These are phyloP conservation scores for Diglossa brunneiventris DNA, from an alignment of 2,113 vertebrate species.

Conservation along the genomic window DNA sequence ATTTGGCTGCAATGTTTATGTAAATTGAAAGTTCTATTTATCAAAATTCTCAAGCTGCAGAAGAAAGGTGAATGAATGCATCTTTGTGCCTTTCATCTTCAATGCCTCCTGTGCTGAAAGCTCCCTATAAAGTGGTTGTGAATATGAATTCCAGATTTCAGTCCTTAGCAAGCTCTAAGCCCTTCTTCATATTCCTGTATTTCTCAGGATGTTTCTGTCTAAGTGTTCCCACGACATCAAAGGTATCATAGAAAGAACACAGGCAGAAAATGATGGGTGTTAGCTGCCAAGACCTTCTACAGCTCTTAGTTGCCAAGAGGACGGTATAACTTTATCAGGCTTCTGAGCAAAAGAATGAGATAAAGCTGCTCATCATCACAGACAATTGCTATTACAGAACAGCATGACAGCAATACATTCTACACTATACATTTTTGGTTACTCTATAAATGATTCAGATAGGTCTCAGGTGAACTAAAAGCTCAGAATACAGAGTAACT, in stretches of 20 bases:
- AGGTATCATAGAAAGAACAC: slow-evolving; percentile 15
- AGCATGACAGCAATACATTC: background rate
- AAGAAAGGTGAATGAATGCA: background rate
- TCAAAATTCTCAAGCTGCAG: background rate
- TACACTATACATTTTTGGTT: background rate
- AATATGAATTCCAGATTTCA: slow-evolving; percentile 12
- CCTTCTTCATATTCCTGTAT: background rate
- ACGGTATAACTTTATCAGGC: background rate
- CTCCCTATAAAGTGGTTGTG: background rate
- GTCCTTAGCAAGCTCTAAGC: background rate
- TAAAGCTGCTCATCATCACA: background rate
- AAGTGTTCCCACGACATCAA: slow-evolving; percentile 59
- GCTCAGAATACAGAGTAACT: background rate
- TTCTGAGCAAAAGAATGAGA: background rate
- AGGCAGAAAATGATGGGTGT: slow-evolving; percentile 44
- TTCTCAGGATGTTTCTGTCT: background rate
- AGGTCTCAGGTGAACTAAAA: background rate
- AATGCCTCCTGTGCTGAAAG: background rate
- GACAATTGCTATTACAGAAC: background rate
- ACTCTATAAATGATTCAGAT: background rate
- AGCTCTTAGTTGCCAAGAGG: background rate
- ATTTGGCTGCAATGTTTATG: background rate
- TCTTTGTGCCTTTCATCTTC: background rate
- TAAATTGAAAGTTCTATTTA: background rate
- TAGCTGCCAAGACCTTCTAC: slow-evolving; percentile 30